A percentile compares a stretch with the other conserved stretches of the same genome.
Conservation (phyloP, 2,888 invertebrate genomes). For the Drosophila neotestacea region DNA sequence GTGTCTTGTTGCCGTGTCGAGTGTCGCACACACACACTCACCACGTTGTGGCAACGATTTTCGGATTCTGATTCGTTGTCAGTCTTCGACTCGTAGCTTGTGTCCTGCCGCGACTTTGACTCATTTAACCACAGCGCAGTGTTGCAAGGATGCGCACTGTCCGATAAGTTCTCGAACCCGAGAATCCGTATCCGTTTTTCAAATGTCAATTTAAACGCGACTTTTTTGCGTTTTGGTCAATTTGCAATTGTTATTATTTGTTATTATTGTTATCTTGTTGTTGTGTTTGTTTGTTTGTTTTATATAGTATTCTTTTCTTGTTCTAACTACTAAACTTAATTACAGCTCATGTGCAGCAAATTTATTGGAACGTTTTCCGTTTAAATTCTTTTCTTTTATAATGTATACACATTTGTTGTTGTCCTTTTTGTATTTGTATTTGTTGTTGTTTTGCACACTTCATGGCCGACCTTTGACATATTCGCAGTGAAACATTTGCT, state of each 20-base stretch:
- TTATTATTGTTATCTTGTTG: slow-evolving; percentile 25
- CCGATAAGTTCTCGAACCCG: background rate
- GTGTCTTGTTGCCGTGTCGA: slow-evolving; percentile 1
- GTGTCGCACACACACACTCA: slow-evolving; percentile 26
- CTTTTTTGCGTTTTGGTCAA: slow-evolving; percentile 41
- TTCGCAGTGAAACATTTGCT: slow-evolving; percentile 80
- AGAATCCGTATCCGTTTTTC: slow-evolving; percentile 2
- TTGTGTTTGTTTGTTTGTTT: slow-evolving; percentile 20
- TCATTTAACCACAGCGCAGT: slow-evolving; percentile 57
- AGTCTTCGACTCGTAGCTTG: slow-evolving; percentile 32
- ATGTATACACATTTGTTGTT: slow-evolving; percentile 54
- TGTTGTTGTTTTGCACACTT: slow-evolving; percentile 71
- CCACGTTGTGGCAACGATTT: slow-evolving; percentile 19
- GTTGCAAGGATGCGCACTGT: slow-evolving; percentile 26
- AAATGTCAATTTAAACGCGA: slow-evolving; percentile 36
- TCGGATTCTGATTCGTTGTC: slow-evolving; percentile 11
- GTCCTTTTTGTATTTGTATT: slow-evolving; percentile 61
- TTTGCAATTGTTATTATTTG: slow-evolving; percentile 3
- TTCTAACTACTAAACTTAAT: slow-evolving; percentile 78
- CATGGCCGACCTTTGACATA: slow-evolving; percentile 83
- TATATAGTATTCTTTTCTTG: slow-evolving; percentile 38
- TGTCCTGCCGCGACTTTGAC: slow-evolving; percentile 30
- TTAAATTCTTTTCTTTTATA: slow-evolving; percentile 57
- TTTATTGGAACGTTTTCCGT: slow-evolving; percentile 58
- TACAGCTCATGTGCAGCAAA: slow-evolving; percentile 70